Evolutionary conservation across 2,797 vertebrate species (phyloP).

Genomic region (Knipowitschia caucasica): DNA sequence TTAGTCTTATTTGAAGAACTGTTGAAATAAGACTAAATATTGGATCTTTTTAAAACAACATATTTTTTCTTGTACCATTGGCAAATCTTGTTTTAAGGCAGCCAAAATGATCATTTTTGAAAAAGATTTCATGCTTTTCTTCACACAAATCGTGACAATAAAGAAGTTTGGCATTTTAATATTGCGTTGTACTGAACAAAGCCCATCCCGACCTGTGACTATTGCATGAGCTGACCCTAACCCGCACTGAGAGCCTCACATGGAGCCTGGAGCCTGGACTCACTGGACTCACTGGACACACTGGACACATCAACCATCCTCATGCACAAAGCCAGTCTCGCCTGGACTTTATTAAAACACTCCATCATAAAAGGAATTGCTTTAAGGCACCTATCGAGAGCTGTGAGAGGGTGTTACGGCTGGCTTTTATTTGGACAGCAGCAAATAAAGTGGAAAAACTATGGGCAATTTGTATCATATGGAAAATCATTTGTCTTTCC

Average conservation of each 20-base stretch:
- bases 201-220: background rate
- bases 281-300: constrained; percentile 15
- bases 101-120: too few species aligned
- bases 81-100: too few species aligned
- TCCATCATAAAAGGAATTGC: constrained; percentile 14
- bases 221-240: constrained; percentile 44
- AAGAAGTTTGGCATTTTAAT: too few species aligned
- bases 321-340: constrained; percentile 8
- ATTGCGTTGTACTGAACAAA: too few species aligned
- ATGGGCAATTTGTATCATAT: too few species aligned
- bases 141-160: too few species aligned
- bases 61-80: too few species aligned
- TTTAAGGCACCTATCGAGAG: background rate
- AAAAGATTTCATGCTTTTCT: too few species aligned
- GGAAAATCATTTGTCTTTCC: constrained; percentile 15
- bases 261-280: constrained; percentile 52
- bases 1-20: too few species aligned
- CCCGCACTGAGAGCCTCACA: constrained; percentile 57
- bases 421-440: background rate
- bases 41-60: too few species aligned
- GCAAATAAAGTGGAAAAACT: too few species aligned
- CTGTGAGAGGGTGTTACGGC: background rate
- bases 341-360: constrained; percentile 14
- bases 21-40: too few species aligned
- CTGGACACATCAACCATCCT: constrained; percentile 5